phyloP scores from a whole-genome alignment of 2,888 invertebrate genomes.

The Halocaridina rubra region DNA sequence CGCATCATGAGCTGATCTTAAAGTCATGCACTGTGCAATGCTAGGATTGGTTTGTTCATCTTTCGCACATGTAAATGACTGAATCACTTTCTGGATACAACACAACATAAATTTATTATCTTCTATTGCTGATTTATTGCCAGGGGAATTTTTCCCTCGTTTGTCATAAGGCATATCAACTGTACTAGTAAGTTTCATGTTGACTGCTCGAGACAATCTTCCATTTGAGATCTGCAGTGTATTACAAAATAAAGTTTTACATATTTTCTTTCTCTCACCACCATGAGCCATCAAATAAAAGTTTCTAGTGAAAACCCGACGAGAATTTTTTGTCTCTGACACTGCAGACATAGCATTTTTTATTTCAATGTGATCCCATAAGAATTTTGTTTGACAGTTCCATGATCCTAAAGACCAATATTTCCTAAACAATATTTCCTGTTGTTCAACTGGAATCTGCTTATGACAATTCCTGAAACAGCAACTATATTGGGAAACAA shows the following conservation, averaged over 20 bases:
- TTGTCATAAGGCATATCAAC: conserved; percentile 9
- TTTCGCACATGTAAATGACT: neutral
- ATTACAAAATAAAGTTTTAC: neutral
- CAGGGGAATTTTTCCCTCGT: neutral
- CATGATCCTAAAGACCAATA: conserved; percentile 21
- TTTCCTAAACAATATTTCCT: conserved; percentile 1
- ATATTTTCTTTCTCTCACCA: neutral
- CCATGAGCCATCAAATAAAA: neutral
- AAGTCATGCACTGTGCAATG: neutral
- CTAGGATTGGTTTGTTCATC: neutral
- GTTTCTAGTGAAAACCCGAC: neutral
- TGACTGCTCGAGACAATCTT: conserved; percentile 11
- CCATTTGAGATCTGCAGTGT: conserved; percentile 15
- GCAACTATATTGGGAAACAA: neutral
- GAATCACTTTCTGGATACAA: neutral
- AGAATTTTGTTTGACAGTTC: conserved; percentile 9
- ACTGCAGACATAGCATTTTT: neutral
- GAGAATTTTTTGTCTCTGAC: neutral
- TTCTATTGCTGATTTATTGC: neutral
- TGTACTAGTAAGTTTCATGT: neutral
- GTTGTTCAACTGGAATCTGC: conserved; percentile 1
- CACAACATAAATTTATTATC: neutral
- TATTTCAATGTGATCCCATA: conserved; percentile 10
- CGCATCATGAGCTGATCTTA: neutral
- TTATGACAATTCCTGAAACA: neutral